Evolutionary conservation across 1,140 invertebrate species (phyloP), one percentile per base, ranked within the genome.

Genomic region (Phymastichus coffea): DNA sequence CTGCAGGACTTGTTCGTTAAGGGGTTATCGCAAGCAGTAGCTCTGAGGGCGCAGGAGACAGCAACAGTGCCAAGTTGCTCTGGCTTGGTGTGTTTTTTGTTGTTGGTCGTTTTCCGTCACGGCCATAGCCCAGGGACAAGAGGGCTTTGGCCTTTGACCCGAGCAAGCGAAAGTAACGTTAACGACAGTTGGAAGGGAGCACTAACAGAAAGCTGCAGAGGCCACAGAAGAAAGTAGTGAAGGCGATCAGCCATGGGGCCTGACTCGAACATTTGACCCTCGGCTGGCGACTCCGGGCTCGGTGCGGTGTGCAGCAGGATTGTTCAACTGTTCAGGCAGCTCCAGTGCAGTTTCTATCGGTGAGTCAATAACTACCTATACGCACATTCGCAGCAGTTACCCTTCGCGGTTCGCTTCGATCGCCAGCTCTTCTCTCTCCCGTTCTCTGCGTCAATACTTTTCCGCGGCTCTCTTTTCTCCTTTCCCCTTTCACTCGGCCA

Each of bases 231-330:
- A 52, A 28, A 59, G 49, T 26, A 19, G 28, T 17, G 7, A 7
- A 14, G 23, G 17, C 37, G 28, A 6, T 33, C 28, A 61, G 64
- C 57, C 61, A 77, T 79, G 77, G 71, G 62, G 66, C 63, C 66
- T 51, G 67, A 68, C 43, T 61, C 54, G 58, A 76, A 72, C 63
- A 78, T 77, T 78, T 79, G 77, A 79, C 76, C 75, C 74, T 67
- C 57, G 68, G 65, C 64, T 66, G 63, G 19, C 19, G 74, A 74
- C 76, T 77, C 75, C 74, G 66, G 62, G 70, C 71, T 77, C 71
- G 74, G 72, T 71, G 66, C n/a, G n/a, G n/a, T 6, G 2, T 41
- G 33, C 17, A 30, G 28, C 33, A 35, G 26, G 68, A 75, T 73
- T 64, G 69, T 74, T 61, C 65, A 68, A n/a, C n/a, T 63, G 64